Percentiles rank a stretch among this genome's conserved stretches.
phyloP scores from a whole-genome alignment of 2,797 vertebrate genomes.

The Pangasius mekongensis region DNA sequence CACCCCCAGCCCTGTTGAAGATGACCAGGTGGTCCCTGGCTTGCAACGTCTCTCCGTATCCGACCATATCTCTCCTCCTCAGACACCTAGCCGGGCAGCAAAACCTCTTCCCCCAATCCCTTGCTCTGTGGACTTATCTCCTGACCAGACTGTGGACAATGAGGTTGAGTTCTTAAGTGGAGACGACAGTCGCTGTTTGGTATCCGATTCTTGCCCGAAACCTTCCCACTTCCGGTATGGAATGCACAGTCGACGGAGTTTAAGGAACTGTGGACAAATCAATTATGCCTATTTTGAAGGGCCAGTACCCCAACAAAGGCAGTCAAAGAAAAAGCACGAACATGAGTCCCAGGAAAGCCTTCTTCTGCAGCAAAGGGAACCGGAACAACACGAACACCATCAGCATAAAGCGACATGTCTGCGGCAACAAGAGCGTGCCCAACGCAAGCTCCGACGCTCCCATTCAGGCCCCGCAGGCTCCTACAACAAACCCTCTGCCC shows the following conservation, averaged over 20 bases:
- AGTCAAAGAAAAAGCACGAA: conserved; percentile 61
- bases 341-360: conserved; percentile 65
- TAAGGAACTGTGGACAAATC: conserved; percentile 87
- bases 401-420: conserved; percentile 55
- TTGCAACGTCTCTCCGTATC: conserved; percentile 84
- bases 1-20: conserved; percentile 71
- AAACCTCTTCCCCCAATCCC: conserved; percentile 90
- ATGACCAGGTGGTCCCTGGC: conserved; percentile 78
- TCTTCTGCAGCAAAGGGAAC: conserved; percentile 59
- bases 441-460: conserved; percentile 84
- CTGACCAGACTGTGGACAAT: conserved; percentile 83
- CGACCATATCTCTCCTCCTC: conserved; percentile 78
- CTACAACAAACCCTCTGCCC: conserved; percentile 83
- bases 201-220: conserved; percentile 69
- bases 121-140: conserved; percentile 68
- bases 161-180: conserved; percentile 89
- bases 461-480: conserved; percentile 94
- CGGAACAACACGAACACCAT: conserved; percentile 62
- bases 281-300: conserved; percentile 92
- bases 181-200: conserved; percentile 79
- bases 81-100: conserved; percentile 79
- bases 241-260: conserved; percentile 80
- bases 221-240: conserved; percentile 76
- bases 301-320: conserved; percentile 65
- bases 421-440: conserved; percentile 73